These are phyloP conservation scores for Gari tellinella DNA, from an alignment of 2,888 invertebrate species.

Conservation along the genomic window DNA sequence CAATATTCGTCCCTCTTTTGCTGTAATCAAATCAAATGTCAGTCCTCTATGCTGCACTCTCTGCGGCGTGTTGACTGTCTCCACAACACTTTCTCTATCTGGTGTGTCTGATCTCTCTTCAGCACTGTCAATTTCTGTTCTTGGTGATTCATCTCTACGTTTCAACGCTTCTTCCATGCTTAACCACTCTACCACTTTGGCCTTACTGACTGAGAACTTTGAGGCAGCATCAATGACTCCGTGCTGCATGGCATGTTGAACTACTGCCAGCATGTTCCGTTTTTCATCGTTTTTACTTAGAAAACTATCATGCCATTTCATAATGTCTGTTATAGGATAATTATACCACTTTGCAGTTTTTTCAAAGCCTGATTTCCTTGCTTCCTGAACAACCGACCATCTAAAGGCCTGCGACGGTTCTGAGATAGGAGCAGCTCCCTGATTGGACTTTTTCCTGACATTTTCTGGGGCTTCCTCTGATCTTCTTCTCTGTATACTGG, in stretches of 20 bases:
- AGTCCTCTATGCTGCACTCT: neutral
- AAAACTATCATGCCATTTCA: slow-evolving; percentile 54
- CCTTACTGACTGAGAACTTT: slow-evolving; percentile 5
- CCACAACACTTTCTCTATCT: too few species aligned
- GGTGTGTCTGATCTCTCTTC: too few species aligned
- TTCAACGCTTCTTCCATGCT: too few species aligned
- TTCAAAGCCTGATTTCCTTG: slow-evolving; percentile 49
- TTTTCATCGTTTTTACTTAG: slow-evolving; percentile 27
- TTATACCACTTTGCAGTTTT: slow-evolving; percentile 44
- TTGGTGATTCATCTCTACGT: too few species aligned
- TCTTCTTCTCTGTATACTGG: neutral
- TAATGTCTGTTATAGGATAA: slow-evolving; percentile 38
- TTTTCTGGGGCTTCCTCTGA: too few species aligned
- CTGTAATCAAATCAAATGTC: slow-evolving; percentile 24
- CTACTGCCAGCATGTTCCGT: slow-evolving; percentile 9
- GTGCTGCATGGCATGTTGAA: slow-evolving; percentile 17
- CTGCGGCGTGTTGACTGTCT: too few species aligned
- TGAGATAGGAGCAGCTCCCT: neutral
- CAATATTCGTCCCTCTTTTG: slow-evolving; percentile 30
- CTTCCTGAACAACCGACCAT: slow-evolving; percentile 46
- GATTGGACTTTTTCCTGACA: neutral
- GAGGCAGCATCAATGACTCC: slow-evolving; percentile 16
- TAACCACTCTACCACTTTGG: neutral
- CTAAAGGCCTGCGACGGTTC: slow-evolving; percentile 35
- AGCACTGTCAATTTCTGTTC: too few species aligned